These are phyloP conservation scores for Achlya flavicornis DNA, from an alignment of 2,888 invertebrate genomes.

Conservation along the genomic window DNA sequence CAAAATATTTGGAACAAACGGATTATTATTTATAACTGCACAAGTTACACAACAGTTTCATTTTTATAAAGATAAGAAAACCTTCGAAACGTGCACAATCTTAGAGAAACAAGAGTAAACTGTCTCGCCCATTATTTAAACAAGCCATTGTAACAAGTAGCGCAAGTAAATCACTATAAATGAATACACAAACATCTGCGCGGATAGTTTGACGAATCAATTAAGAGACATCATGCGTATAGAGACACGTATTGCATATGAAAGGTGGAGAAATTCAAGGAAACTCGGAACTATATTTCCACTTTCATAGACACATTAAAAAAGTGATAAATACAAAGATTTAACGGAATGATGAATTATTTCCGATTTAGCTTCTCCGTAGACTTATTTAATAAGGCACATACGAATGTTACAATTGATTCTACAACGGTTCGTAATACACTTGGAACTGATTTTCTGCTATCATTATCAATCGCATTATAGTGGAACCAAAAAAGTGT, in stretches of 20 bases:
- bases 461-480: too few relatives aligned
- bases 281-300: background rate
- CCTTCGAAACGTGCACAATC: background rate
- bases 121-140: conserved; percentile 18
- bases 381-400: too few relatives aligned
- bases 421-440: too few relatives aligned
- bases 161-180: conserved; percentile 27
- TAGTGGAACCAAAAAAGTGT: too few relatives aligned
- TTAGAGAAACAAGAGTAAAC: background rate
- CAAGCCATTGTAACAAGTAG: conserved; percentile 28
- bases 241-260: background rate
- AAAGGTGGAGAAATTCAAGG: background rate
- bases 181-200: conserved; percentile 39
- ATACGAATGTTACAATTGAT: too few relatives aligned
- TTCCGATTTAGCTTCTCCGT: too few relatives aligned
- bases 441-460: too few relatives aligned
- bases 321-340: too few relatives aligned
- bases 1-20: background rate
- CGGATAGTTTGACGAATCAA: conserved; percentile 26
- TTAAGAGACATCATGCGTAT: conserved; percentile 25
- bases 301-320: too few relatives aligned
- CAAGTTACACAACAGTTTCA: background rate
- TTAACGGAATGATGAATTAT: too few relatives aligned
- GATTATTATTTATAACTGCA: background rate
- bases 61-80: background rate